Conservation (phyloP, 2,888 invertebrate genomes). For the Furcula furcula region DNA sequence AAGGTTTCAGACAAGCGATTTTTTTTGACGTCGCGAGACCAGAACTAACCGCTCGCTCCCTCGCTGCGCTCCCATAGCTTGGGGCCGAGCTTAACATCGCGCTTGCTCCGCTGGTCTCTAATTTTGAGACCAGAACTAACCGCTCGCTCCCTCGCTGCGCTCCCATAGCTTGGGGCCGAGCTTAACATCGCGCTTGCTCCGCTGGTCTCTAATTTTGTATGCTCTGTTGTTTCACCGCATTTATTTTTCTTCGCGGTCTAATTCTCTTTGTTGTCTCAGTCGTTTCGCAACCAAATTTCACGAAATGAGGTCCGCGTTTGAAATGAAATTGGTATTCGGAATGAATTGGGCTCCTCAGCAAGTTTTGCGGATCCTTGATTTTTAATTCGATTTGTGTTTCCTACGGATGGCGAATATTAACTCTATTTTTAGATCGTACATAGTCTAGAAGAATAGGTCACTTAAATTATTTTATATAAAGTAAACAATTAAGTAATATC, state of each 20-base stretch:
- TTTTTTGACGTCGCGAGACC: too few relatives aligned
- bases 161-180: not conserved
- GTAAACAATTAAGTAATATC: too few relatives aligned
- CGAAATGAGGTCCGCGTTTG: conserved; percentile 72
- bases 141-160: not conserved
- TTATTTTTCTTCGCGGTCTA: conserved; percentile 79
- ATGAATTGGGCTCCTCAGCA: conserved; percentile 62
- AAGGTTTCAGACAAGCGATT: too few relatives aligned
- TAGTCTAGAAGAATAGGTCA: too few relatives aligned
- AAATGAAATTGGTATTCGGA: conserved; percentile 77
- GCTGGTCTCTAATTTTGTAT: conserved; percentile 70
- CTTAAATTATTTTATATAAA: too few relatives aligned
- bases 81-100: too few relatives aligned
- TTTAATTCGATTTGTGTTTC: conserved; percentile 58
- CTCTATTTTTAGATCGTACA: conserved; percentile 2
- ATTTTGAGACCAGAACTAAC: too few relatives aligned
- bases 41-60: too few relatives aligned
- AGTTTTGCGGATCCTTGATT: conserved; percentile 62
- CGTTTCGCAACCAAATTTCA: conserved; percentile 78
- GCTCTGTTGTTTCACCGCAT: conserved; percentile 72
- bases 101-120: too few relatives aligned
- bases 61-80: too few relatives aligned
- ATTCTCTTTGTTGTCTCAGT: conserved; percentile 77
- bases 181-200: conserved; percentile 38
- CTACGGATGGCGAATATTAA: conserved; percentile 46